Evolutionary conservation across 2,888 invertebrate species (phyloP).

Genomic region (Blastobasis adustella): DNA sequence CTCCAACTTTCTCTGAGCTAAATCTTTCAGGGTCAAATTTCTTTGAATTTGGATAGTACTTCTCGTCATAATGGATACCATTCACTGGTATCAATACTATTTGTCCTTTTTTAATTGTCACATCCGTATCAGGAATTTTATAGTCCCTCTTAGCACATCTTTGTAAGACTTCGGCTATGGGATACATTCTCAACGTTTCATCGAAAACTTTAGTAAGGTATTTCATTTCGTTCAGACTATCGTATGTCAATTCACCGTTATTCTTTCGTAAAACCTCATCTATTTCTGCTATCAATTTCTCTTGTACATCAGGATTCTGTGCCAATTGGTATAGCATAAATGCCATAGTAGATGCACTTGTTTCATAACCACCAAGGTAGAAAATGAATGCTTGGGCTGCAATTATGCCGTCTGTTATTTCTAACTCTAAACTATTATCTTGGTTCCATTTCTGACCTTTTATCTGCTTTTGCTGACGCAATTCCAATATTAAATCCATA

Average conservation of each 20-base stretch:
- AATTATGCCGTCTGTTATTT: slow-evolving; percentile 27
- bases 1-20: no score
- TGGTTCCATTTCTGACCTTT: slow-evolving; percentile 13
- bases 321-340: slow-evolving; percentile 43
- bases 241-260: slow-evolving; percentile 34
- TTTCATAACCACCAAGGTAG: slow-evolving; percentile 52
- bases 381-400: slow-evolving; percentile 37
- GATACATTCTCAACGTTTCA: slow-evolving; percentile 58
- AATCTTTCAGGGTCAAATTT: no score
- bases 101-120: no score
- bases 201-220: slow-evolving; percentile 45
- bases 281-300: slow-evolving; percentile 33
- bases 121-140: no score
- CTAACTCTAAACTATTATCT: slow-evolving; percentile 13
- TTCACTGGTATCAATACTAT: no score
- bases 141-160: no score
- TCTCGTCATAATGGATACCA: no score
- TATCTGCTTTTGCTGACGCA: slow-evolving; percentile 28
- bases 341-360: slow-evolving; percentile 41
- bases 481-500: slow-evolving; percentile 38
- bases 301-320: slow-evolving; percentile 36
- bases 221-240: slow-evolving; percentile 35
- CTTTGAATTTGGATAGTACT: no score
- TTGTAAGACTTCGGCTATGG: slow-evolving; percentile 32
- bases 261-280: slow-evolving; percentile 28